Evolutionary conservation across 1,140 invertebrate genomes (phyloP).

Genomic region (Heliconius eleuchia): DNA sequence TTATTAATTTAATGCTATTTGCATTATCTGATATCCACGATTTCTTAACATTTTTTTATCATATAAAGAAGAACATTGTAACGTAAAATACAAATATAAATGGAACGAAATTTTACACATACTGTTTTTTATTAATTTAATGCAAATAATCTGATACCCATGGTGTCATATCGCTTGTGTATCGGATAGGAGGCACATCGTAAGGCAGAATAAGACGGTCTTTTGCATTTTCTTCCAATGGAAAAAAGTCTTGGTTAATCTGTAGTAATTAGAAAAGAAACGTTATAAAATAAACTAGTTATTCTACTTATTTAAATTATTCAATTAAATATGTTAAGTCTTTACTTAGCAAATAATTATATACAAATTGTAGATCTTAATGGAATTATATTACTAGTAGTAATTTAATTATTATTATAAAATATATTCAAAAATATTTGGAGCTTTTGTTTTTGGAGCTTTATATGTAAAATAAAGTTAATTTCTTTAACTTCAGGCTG

Average conservation of each 20-base stretch:
- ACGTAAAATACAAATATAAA: slow-evolving; percentile 43
- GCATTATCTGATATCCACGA: slow-evolving; percentile 62
- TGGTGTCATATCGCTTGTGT: slow-evolving; percentile 60
- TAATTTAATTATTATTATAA: too few species aligned
- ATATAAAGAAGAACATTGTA: slow-evolving; percentile 68
- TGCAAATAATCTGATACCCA: slow-evolving; percentile 67
- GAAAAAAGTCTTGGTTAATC: slow-evolving; percentile 71
- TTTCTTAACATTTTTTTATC: slow-evolving; percentile 61
- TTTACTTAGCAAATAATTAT: too few species aligned
- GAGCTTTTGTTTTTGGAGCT: too few species aligned
- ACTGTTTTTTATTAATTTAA: slow-evolving; percentile 22
- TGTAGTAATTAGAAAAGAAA: slow-evolving; percentile 42
- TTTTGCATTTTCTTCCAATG: slow-evolving; percentile 43
- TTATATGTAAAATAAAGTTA: too few species aligned
- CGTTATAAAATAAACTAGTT: too few species aligned
- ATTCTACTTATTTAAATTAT: too few species aligned
- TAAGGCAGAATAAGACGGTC: slow-evolving; percentile 65
- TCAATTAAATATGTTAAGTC: too few species aligned
- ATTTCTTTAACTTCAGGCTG: too few species aligned
- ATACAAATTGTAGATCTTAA: too few species aligned
- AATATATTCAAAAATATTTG: too few species aligned
- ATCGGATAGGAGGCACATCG: slow-evolving; percentile 68
- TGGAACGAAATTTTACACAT: not conserved
- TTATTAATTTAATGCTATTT: slow-evolving; percentile 23
- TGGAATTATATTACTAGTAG: too few species aligned